Percentiles rank a stretch among this genome's conserved stretches.
These are phyloP conservation scores for Paracentrotus lividus DNA, from an alignment of 53 echinoderm and acorn worm genomes.

Conservation along the genomic window DNA sequence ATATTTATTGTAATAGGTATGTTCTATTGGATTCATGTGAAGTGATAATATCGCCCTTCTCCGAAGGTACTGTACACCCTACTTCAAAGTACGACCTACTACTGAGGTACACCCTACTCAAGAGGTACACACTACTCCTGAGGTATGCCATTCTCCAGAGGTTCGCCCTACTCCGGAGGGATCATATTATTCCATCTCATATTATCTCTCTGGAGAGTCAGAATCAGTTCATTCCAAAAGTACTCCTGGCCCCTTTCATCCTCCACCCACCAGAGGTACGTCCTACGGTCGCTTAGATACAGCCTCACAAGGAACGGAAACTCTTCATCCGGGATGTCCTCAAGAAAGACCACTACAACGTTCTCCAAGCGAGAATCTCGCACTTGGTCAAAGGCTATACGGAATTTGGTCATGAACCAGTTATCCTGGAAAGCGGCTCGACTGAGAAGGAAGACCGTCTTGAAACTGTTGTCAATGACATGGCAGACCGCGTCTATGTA, in stretches of 20 bases:
- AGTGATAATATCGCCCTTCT: no score
- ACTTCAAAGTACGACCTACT: no score
- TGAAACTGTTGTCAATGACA: neutral
- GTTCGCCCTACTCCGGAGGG: neutral
- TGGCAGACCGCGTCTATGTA: neutral
- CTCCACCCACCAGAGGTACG: neutral
- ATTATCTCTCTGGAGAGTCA: conserved; percentile 1
- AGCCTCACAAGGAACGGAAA: conserved; percentile 2
- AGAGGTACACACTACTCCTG: no score
- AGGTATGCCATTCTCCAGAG: no score
- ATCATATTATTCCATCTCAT: neutral
- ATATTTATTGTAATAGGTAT: no score
- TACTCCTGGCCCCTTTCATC: neutral
- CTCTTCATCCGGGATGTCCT: neutral
- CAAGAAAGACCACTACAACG: neutral
- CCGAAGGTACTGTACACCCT: no score
- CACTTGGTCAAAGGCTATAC: neutral
- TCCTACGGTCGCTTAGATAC: neutral
- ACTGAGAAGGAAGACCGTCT: neutral
- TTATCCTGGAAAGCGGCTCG: conserved; percentile 1
- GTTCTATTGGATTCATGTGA: no score
- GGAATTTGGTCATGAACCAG: conserved; percentile 26
- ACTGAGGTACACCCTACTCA: no score
- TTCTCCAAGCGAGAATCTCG: neutral
- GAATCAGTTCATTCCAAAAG: neutral